Conservation (phyloP, 2,113 vertebrate genomes). For the Gnathonemus longibarbis region DNA sequence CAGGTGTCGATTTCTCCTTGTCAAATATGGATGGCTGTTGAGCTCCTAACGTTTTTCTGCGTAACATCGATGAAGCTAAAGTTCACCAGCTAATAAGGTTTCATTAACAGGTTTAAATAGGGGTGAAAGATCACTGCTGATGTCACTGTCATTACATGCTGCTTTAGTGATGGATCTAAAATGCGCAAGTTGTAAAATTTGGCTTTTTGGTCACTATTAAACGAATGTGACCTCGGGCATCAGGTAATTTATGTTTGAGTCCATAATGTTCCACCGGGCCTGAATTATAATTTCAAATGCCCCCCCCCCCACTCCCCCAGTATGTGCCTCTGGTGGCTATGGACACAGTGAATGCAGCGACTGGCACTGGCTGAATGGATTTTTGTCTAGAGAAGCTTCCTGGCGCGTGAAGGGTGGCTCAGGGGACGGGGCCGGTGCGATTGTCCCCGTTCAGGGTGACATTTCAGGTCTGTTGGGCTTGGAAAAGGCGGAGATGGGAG, state of each 20-base stretch:
- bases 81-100: constrained; percentile 38
- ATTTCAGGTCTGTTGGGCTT: constrained; percentile 6
- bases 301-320: background rate
- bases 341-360: constrained; percentile 31
- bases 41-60: constrained; percentile 23
- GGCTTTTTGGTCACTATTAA: constrained; percentile 53
- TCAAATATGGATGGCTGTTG: constrained; percentile 28
- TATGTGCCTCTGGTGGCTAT: background rate
- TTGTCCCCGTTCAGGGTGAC: constrained; percentile 1
- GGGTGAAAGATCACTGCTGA: constrained; percentile 5
- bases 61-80: constrained; percentile 27
- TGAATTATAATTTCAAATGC: constrained; percentile 40
- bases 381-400: background rate
- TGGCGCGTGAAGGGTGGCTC: background rate
- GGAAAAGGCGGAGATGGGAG: background rate
- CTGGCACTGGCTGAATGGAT: constrained; percentile 8
- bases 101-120: constrained; percentile 38
- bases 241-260: constrained; percentile 45
- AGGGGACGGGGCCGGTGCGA: background rate
- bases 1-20: constrained; percentile 30
- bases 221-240: constrained; percentile 47
- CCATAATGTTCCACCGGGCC: constrained; percentile 38
- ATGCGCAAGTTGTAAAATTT: constrained; percentile 43
- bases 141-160: background rate
- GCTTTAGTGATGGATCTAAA: constrained; percentile 38